Evolutionary conservation across 35 echinoderm and acorn worm species (phyloP).

Genomic region (Lytechinus variegatus): DNA sequence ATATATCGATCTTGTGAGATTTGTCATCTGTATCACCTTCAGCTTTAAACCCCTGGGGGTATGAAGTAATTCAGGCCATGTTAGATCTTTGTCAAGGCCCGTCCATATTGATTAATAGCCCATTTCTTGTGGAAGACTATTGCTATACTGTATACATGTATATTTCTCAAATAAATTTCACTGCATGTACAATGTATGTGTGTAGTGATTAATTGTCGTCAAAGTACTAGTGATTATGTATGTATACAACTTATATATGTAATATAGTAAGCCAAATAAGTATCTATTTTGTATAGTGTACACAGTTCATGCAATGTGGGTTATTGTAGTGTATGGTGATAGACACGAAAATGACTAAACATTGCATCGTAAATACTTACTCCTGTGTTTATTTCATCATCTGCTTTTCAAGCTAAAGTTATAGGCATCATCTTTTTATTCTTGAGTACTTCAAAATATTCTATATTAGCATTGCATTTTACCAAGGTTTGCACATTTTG

Average conservation of each 20-base stretch:
- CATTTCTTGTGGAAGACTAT: no score
- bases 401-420: neutral
- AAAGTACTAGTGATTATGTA: neutral
- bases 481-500: neutral
- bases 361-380: neutral
- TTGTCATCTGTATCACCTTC: no score
- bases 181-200: neutral
- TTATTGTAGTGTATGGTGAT: neutral
- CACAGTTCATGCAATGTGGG: neutral
- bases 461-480: neutral
- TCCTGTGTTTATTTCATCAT: conserved; percentile 4
- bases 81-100: no score
- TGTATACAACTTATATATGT: neutral
- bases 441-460: neutral
- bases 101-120: no score
- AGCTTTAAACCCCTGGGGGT: no score
- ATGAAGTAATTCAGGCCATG: no score
- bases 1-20: no score
- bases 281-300: conserved; percentile 6
- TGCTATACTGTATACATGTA: no score
- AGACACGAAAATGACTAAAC: neutral
- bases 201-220: neutral
- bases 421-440: neutral
- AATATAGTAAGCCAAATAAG: neutral
- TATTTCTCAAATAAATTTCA: no score